Conservation (phyloP, 2,113 vertebrate genomes). For the Myiagra hebetior region DNA sequence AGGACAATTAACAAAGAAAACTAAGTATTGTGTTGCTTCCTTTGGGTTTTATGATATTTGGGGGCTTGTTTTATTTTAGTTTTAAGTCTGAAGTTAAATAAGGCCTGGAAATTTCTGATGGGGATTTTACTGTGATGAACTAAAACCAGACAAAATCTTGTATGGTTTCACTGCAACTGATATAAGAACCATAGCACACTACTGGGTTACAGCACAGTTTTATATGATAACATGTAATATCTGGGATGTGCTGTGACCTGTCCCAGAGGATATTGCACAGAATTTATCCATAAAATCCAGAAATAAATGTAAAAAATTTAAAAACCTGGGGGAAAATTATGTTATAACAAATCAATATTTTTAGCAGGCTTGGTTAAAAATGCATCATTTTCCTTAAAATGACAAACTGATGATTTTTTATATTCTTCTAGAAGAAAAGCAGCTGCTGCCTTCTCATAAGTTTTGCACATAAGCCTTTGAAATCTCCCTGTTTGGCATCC, state of each 20-base stretch:
- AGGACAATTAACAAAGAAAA: neutral
- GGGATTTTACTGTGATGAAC: neutral
- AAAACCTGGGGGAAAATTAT: neutral
- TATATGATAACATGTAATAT: neutral
- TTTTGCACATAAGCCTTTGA: neutral
- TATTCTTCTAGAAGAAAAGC: neutral
- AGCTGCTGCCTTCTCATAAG: neutral
- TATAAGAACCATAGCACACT: neutral
- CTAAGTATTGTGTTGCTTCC: neutral
- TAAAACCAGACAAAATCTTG: neutral
- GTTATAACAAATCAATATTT: neutral
- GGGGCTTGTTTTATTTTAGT: neutral
- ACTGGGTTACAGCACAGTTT: neutral
- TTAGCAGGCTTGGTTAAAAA: neutral
- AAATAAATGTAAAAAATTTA: neutral
- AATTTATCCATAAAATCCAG: neutral
- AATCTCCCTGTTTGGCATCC: neutral
- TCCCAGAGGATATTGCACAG: neutral
- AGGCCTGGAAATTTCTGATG: neutral
- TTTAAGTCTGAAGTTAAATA: neutral
- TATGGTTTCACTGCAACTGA: neutral
- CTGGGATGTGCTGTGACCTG: neutral
- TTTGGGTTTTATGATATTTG: neutral
- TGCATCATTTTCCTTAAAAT: neutral
- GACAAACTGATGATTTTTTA: neutral